Base-by-base conservation (phyloP, 1,140 invertebrate genomes). In the Orchestia grillus region DNA sequence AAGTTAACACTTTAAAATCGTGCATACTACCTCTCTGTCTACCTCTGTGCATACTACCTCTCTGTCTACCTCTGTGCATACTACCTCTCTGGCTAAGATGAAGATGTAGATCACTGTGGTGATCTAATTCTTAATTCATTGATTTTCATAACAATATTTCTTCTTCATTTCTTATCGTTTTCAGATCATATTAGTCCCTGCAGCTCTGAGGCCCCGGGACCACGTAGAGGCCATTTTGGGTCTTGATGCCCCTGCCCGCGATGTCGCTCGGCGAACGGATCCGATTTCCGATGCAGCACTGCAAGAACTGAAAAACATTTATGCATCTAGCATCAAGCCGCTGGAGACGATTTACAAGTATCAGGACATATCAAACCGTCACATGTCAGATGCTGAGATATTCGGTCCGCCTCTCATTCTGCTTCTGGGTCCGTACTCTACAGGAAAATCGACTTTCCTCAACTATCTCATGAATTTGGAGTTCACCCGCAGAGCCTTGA, bases 341-440 rank as follows among this genome's bases (percentile, higher is more conserved):
- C 97, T 99, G 97, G 99, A 99, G 98, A 98, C 98, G 23, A 97
- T 99, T 41, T 99, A 99, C 97, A 99, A 99, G 97, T 99, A 99
- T 97, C 98, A 98, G 97, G 99, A 99, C 97, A 98, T 99, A 87
- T 99, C 99, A 97, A 99, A 99, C 97, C 98, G 99, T 96, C 98
- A 99, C 97, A 99, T 97, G 36, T 96, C 97, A 23, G 96, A 99
- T 98, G 98, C 99, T 16, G 99, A 99, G 98, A 99, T 99, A 97
- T 99, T 99, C 97, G 99, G 99, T 0, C 99, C 99, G 97, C 99
- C 99, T 19, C 97, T 99, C 97, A 98, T 99, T 90, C 97, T 99
- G 0, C 99, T 99, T 97, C 98, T 99, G 98, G 99, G 99, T 77
- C 99, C 99, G 44, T 99, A 99, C 99, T 99, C 99, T 97, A 99